These are phyloP conservation scores for Philopedon plagiatum DNA, from an alignment of 2,888 invertebrate species.

Conservation along the genomic window DNA sequence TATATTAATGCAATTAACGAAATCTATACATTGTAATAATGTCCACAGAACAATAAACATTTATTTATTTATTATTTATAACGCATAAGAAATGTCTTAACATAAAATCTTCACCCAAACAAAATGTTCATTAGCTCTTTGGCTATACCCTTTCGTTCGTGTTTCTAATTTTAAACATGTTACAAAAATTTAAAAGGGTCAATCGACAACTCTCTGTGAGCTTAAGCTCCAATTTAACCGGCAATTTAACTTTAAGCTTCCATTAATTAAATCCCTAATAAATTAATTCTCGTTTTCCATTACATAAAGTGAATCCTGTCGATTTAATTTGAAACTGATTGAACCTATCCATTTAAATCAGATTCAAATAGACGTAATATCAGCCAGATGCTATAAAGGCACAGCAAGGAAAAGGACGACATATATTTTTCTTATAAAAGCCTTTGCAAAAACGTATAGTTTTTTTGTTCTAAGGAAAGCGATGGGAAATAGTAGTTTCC, in stretches of 20 bases:
- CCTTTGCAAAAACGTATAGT: no score
- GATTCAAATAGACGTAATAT: constrained; percentile 29
- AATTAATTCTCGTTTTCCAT: constrained; percentile 43
- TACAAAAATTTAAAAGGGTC: constrained; percentile 1
- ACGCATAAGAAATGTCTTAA: no score
- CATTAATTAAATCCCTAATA: constrained; percentile 15
- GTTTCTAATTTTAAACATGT: not conserved
- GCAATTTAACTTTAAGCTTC: constrained; percentile 29
- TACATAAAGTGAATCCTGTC: constrained; percentile 27
- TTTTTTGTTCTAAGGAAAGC: no score
- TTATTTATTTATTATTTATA: no score
- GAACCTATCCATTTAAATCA: constrained; percentile 22
- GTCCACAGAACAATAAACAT: no score
- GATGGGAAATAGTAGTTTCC: no score
- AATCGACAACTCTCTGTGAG: not conserved
- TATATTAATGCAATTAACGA: no score
- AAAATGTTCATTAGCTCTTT: no score
- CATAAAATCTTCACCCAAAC: no score
- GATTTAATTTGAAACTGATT: constrained; percentile 43
- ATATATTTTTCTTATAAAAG: not conserved
- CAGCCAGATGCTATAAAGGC: constrained; percentile 22
- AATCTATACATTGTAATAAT: no score
- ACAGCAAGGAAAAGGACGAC: not conserved
- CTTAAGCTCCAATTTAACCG: constrained; percentile 6
- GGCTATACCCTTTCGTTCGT: not conserved